Percentiles rank a stretch among this genome's conserved stretches.
Conservation (phyloP, 1,140 invertebrate species). For the Campoletis sonorensis region DNA sequence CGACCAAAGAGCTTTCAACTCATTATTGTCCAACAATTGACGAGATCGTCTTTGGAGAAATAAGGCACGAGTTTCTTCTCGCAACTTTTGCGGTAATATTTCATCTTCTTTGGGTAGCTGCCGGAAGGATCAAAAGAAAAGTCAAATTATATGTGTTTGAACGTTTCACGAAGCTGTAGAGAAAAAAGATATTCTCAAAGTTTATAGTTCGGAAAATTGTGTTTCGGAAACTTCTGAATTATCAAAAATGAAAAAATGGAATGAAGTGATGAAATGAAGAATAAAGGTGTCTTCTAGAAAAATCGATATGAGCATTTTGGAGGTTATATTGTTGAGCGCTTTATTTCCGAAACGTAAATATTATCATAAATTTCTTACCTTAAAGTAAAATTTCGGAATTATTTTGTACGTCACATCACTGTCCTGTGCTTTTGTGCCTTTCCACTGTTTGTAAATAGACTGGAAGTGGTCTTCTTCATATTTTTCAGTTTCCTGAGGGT, state of each 20-base stretch:
- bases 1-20: slow-evolving; percentile 90
- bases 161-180: not conserved
- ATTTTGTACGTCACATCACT: slow-evolving; percentile 71
- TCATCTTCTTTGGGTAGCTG: slow-evolving; percentile 86
- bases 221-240: too few species aligned
- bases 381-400: slow-evolving; percentile 89
- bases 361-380: slow-evolving; percentile 68
- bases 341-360: not conserved
- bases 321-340: not conserved
- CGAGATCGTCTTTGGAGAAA: slow-evolving; percentile 90
- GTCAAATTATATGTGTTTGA: too few species aligned
- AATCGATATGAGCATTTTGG: not conserved
- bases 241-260: not conserved
- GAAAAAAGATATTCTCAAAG: not conserved
- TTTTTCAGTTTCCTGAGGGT: slow-evolving; percentile 60
- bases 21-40: slow-evolving; percentile 90
- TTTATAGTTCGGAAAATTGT: too few species aligned
- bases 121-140: not conserved
- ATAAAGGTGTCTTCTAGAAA: too few species aligned
- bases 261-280: too few species aligned
- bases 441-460: slow-evolving; percentile 78
- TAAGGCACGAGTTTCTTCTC: slow-evolving; percentile 90
- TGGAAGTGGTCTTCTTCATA: slow-evolving; percentile 78
- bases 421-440: slow-evolving; percentile 73
- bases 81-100: slow-evolving; percentile 85